Base-by-base conservation (phyloP, 2,888 invertebrate genomes). In the Pyrrhia umbra region DNA sequence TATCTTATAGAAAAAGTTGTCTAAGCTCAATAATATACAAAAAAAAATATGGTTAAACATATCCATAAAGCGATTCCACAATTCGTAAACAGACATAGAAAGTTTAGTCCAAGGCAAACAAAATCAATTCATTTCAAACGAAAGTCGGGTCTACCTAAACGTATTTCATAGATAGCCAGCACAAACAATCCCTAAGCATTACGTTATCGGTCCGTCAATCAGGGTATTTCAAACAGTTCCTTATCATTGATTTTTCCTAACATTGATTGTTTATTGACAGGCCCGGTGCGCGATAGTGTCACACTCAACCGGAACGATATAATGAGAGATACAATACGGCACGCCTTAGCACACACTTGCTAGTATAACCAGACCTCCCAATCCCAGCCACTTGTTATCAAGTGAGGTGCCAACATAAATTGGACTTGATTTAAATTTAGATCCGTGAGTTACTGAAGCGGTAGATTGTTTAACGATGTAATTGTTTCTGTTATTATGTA, bases 251-350 rank as follows among this genome's bases (percentile, higher is more conserved):
- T 80, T 79, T 80, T 80, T 72, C 64, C 63, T 65, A 79, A 69
- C 80, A 68, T 71, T 76, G 78, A 85, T 84, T 85, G 84, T 84
- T 82, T 83, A 79, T 81, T 85, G 85, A 88, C 80, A 84, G 86
- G 83, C 83, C 73, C 68, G 71, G 70, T 75, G 66, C 72, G 68
- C 67, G 84, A 84, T 84, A 84, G 76, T 87, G 81, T 84, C 78
- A 85, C 85, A 80, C 75, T 83, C 83, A 79, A 83, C 83, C 84
- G 87, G 84, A 89, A 89, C 89, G 80, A 76, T 84, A 88, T 90
- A 91, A 91, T 88, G 87, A 89, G 83, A 81, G 80, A 82, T 85
- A 84, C 85, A 83, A 85, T 82, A 81, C 73, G 81, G 80, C 81
- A 80, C 85, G 83, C 86, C 88, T 87, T 83, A 78, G 79, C 78